Evolutionary conservation across 1,140 invertebrate species (phyloP), one percentile per base, ranked within the genome.

Genomic region (Ceratosolen solmsi): DNA sequence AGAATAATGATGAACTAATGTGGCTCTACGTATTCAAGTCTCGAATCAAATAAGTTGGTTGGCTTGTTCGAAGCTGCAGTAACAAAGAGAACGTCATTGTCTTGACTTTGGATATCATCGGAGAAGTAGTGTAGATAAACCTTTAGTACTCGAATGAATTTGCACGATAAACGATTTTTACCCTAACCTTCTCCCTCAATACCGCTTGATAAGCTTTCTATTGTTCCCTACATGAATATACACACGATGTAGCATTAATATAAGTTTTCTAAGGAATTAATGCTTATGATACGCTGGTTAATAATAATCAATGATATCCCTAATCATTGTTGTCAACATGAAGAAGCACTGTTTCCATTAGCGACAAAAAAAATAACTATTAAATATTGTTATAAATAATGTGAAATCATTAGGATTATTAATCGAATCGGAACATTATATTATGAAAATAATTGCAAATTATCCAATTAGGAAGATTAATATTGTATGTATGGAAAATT

Each of bases 41-140:
- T 38, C 13, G 60, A 22, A 77, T 63, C 33, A 56, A 71, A 71
- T 71, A 79, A 72, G n/a, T 33, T 17, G 27, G 36, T 71, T 54
- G n/a, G n/a, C 63, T 73, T 9, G 30, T 0, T 36, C 25, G 41
- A 49, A 71, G 70, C 9, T 30, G 2, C 4, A 49, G 33, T n/a
- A 13, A 17, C 38, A 49, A 71, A 30, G 13, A 27, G 9, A 54
- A 54, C 70, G 36, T 54, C 46, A 54, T 51, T 46, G 38, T 71
- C 65, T 79, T 51, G 33, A n/a, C 27, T 56, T 51, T 4, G 46
- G 65, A 79, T 56, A 71, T 41, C 51, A 33, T 36, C n/a, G 2
- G n/a, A 79, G 51, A 79, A 54, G n/a, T n/a, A n/a, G 41, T 54
- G 30, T 56, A 70, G 54, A 70, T 71, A 79, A 78, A 25, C 63